These are phyloP conservation scores for Xyrauchen texanus DNA, from an alignment of 2,113 vertebrate species.

Conservation along the genomic window DNA sequence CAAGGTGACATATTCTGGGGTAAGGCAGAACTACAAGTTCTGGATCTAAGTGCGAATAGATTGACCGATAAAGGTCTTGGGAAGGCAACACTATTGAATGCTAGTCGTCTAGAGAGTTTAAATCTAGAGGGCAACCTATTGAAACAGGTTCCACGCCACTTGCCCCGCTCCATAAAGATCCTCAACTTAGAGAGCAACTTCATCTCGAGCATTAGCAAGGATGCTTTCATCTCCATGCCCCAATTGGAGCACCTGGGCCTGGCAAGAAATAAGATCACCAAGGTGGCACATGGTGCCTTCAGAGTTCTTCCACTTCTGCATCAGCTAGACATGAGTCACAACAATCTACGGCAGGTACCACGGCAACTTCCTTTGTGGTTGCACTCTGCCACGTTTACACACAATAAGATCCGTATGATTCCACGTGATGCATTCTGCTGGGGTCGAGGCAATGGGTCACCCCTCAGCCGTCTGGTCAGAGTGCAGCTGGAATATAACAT, in stretches of 20 bases:
- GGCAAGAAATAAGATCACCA: constrained; percentile 67
- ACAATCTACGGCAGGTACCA: constrained; percentile 63
- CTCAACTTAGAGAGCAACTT: constrained; percentile 70
- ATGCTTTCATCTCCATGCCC: constrained; percentile 60
- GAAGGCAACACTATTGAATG: constrained; percentile 62
- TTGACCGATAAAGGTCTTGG: constrained; percentile 69
- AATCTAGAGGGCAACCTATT: constrained; percentile 72
- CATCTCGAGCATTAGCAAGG: constrained; percentile 65
- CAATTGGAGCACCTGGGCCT: constrained; percentile 69
- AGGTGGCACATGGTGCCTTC: constrained; percentile 61
- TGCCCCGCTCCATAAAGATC: constrained; percentile 67
- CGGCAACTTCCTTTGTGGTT: constrained; percentile 64
- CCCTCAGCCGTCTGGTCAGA: constrained; percentile 60
- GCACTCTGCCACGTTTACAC: constrained; percentile 53
- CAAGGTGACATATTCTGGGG: constrained; percentile 66
- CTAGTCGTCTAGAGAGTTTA: constrained; percentile 72
- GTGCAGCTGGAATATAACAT: constrained; percentile 68
- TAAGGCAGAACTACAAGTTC: constrained; percentile 63
- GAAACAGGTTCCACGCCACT: constrained; percentile 63
- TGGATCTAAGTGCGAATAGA: constrained; percentile 72
- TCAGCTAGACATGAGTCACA: constrained; percentile 67
- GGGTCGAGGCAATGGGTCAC: constrained; percentile 27
- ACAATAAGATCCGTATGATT: constrained; percentile 65
- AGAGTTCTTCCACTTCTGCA: constrained; percentile 53
- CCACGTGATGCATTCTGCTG: constrained; percentile 67